Conservation (phyloP, 30 jellyfish, hydroid and myxozoan genomes). For the Turritopsis rubra region DNA sequence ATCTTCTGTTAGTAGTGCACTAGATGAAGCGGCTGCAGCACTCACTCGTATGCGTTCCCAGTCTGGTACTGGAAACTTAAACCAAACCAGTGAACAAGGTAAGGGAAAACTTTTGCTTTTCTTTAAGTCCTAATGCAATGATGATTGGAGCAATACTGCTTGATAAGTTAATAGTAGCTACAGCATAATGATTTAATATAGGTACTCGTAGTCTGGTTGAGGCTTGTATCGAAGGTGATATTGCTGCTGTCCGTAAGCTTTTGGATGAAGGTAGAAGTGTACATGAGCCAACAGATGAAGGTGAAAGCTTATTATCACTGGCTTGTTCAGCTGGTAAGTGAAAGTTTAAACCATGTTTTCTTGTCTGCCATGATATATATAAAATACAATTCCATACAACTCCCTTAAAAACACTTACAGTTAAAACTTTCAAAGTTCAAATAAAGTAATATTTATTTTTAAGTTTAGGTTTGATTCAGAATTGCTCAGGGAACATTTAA, state of each 20-base stretch:
- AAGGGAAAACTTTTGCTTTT: not conserved
- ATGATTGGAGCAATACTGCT: no score
- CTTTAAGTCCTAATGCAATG: not conserved
- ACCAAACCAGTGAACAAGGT: slow-evolving; percentile 94
- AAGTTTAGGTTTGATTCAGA: no score
- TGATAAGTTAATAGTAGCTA: not conserved
- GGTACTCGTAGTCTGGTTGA: slow-evolving; percentile 97
- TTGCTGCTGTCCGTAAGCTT: slow-evolving; percentile 92
- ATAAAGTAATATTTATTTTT: no score
- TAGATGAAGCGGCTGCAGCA: slow-evolving; percentile 99
- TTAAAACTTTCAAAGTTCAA: no score
- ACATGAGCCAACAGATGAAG: slow-evolving; percentile 99
- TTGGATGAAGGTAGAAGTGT: slow-evolving; percentile 99
- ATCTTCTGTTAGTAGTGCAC: slow-evolving; percentile 98
- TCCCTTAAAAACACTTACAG: no score
- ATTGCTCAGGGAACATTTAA: no score
- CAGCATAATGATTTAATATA: not conserved
- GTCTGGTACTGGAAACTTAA: slow-evolving; percentile 67
- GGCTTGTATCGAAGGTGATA: slow-evolving; percentile 98
- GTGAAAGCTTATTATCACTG: slow-evolving; percentile 89
- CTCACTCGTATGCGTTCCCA: slow-evolving; percentile 94
- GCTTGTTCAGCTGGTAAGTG: slow-evolving; percentile 96
- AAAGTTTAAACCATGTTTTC: not conserved
- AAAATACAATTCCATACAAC: no score
- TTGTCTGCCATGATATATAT: no score